Evolutionary conservation across 2,888 invertebrate species (phyloP).

Genomic region (Marronus borbonicus): DNA sequence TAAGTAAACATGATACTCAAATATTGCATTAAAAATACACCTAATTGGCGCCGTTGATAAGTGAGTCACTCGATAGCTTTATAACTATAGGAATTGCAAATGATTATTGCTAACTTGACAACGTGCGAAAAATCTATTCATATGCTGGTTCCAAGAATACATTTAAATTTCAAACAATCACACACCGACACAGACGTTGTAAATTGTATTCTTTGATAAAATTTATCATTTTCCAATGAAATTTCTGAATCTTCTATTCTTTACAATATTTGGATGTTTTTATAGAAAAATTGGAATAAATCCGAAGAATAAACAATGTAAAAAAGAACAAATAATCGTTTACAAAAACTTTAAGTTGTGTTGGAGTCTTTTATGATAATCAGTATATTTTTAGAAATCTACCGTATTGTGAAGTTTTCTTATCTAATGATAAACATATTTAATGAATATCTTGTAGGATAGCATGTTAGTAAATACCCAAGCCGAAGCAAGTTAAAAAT

Average conservation of each 20-base stretch:
- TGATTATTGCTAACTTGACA: constrained; percentile 2
- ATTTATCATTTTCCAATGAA: neutral
- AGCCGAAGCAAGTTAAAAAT: too few relatives aligned
- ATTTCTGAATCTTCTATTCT: neutral
- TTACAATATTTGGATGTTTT: too few relatives aligned
- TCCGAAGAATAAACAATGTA: too few relatives aligned
- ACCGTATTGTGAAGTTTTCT: too few relatives aligned
- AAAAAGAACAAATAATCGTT: too few relatives aligned
- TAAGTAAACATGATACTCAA: constrained; percentile 23
- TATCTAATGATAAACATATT: too few relatives aligned
- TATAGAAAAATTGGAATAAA: too few relatives aligned
- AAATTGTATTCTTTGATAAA: neutral
- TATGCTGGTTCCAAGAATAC: neutral
- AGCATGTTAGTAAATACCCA: too few relatives aligned
- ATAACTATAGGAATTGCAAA: neutral
- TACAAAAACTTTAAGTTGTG: too few relatives aligned
- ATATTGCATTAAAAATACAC: constrained; percentile 25
- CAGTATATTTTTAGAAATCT: too few relatives aligned
- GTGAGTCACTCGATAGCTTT: constrained; percentile 10
- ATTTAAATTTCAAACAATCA: neutral
- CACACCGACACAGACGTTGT: neutral
- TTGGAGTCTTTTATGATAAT: too few relatives aligned
- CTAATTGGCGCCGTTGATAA: constrained; percentile 27
- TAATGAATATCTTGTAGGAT: too few relatives aligned
- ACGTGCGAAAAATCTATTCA: constrained; percentile 14